Percentiles rank a stretch among this genome's conserved stretches.
Evolutionary conservation across 2,113 vertebrate species (phyloP).

Genomic region (Hippocampus mohnikei): DNA sequence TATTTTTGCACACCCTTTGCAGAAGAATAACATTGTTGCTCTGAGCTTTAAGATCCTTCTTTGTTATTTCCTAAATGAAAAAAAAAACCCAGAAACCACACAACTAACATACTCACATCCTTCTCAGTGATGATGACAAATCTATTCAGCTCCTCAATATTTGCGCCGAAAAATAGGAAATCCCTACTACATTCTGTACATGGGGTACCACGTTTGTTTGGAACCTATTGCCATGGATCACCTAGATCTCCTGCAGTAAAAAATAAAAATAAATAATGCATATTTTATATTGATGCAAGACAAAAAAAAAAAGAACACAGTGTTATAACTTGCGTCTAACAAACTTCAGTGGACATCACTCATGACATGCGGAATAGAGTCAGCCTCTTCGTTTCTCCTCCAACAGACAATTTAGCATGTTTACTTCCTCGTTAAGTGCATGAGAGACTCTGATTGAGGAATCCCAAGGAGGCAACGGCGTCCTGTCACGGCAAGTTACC

Average conservation of each 20-base stretch:
- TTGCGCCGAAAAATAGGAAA: background rate
- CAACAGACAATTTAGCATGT: conserved; percentile 69
- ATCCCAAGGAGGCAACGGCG: conserved; percentile 60
- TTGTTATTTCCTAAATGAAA: background rate
- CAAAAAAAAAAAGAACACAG: background rate
- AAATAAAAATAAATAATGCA: background rate
- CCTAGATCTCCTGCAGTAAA: background rate
- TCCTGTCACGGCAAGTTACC: conserved; percentile 67
- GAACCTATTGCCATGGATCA: background rate
- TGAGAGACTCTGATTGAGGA: conserved; percentile 63
- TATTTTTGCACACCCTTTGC: conserved; percentile 36
- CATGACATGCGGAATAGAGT: conserved; percentile 30
- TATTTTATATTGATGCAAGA: conserved; percentile 6
- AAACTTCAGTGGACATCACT: conserved; percentile 28
- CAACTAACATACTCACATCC: background rate
- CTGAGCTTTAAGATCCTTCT: background rate
- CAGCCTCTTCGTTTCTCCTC: conserved; percentile 50
- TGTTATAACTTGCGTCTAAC: conserved; percentile 12
- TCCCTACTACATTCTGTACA: background rate
- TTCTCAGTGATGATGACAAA: background rate
- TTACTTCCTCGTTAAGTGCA: conserved; percentile 72
- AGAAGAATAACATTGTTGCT: background rate
- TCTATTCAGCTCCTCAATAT: background rate
- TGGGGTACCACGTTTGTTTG: background rate
- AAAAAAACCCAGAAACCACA: background rate